phyloP scores from a whole-genome alignment of 2,888 invertebrate genomes.

The Tinea trinotella region DNA sequence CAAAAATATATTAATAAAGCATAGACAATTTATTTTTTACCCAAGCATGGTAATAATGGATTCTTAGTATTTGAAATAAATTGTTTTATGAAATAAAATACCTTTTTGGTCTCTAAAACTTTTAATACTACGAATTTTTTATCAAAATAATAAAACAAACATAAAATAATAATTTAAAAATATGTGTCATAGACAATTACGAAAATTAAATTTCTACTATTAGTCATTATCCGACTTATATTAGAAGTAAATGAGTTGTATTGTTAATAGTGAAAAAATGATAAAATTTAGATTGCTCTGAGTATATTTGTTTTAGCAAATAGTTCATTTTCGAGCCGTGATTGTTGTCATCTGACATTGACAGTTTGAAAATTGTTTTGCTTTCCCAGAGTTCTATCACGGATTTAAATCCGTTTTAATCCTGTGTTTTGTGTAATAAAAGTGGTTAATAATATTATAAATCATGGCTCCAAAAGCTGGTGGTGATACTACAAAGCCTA shows the following conservation, averaged over 20 bases:
- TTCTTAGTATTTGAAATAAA: too few relatives aligned
- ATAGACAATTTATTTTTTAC: too few relatives aligned
- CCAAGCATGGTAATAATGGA: too few relatives aligned
- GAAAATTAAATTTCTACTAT: not conserved
- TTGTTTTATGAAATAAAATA: too few relatives aligned
- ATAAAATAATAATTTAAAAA: not conserved
- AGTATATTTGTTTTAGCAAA: not conserved
- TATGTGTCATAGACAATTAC: not conserved
- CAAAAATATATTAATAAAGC: not conserved
- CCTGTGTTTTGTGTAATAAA: not conserved
- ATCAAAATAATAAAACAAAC: too few relatives aligned
- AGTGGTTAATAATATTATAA: not conserved
- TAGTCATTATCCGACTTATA: not conserved
- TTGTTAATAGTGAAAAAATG: not conserved
- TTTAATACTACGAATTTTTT: too few relatives aligned
- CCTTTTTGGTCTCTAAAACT: too few relatives aligned
- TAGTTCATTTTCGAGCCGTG: not conserved
- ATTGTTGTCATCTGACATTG: constrained; percentile 10
- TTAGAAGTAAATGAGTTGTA: not conserved
- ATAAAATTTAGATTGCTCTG: not conserved
- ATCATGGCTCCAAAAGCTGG: constrained; percentile 64
- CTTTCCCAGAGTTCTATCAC: not conserved
- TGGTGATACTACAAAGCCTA: constrained; percentile 59
- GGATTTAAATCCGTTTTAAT: not conserved
- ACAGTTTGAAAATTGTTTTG: not conserved